Evolutionary conservation across 2,113 vertebrate species (phyloP), one percentile per base, ranked within the genome.

Genomic region (Ceyx melanurus): DNA sequence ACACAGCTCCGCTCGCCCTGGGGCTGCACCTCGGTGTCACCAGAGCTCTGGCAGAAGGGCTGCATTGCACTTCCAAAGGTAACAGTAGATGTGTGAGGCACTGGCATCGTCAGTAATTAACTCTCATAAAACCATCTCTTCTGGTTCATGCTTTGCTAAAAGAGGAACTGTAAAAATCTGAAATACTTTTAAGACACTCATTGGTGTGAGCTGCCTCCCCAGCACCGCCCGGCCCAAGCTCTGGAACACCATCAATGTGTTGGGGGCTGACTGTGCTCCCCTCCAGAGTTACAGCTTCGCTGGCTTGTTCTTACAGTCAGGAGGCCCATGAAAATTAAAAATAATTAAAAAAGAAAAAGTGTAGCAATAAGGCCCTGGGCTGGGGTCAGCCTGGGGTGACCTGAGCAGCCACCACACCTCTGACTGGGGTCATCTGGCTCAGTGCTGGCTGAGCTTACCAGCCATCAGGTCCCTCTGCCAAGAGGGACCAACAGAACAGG

Each of bases 201-300:
- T 0, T 17, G 79, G 94, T 29, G 90, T 11, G 3, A 91, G 88
- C 50, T 51, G 17, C 13, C 50, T 51, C 50, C 50, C 60, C 10
- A 2, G 60, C 7, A 2, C 42, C 10, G 22, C 35, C 16, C 5
- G 17, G 42, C 5, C 5, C 20, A 26, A 23, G 67, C 37, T 45
- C 85, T 0, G 0, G 0, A 2, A 1, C 61, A 15, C 70, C 7
- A 21, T 9, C 42, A 5, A 20, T 5, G 57, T 5, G 15, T 2
- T 12, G 6, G 77, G 84, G 71, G 11, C 0, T 53, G 66, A 19
- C 66, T 4, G 17, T 5, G 40, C 85, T 60, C 18, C 73, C 68
- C 84, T n/a, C 28, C 75, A 33, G 71, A 46, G 29, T 7, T 66
- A 62, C 85, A 78, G 66, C 87, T 51, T 10, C 61, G 46, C 73